These are phyloP conservation scores for Boloria euphrosyne DNA, from an alignment of 2,888 invertebrate genomes.

Conservation along the genomic window DNA sequence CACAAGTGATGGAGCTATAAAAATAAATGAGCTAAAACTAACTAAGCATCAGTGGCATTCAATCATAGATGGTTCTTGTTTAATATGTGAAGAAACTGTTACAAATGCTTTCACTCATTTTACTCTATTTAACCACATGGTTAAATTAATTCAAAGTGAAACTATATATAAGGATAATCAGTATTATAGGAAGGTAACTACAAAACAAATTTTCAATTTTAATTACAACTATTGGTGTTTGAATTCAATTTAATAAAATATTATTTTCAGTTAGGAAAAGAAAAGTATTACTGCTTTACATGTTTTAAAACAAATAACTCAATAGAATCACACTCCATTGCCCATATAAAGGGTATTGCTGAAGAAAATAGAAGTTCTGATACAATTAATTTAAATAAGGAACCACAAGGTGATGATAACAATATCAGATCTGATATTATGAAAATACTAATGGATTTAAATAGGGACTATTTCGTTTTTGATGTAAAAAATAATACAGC, in stretches of 20 bases:
- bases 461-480: conserved; percentile 48
- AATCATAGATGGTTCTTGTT: conserved; percentile 49
- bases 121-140: conserved; percentile 47
- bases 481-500: conserved; percentile 46
- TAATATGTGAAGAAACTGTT: conserved; percentile 49
- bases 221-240: too few relatives aligned
- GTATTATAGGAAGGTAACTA: conserved; percentile 30
- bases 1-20: conserved; percentile 43
- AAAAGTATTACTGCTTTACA: conserved; percentile 56
- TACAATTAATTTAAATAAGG: neutral
- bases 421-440: conserved; percentile 28
- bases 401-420: conserved; percentile 16
- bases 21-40: conserved; percentile 48
- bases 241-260: neutral
- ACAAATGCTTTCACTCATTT: conserved; percentile 46
- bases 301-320: conserved; percentile 51
- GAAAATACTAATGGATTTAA: conserved; percentile 41
- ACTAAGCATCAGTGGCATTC: conserved; percentile 56
- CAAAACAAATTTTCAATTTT: too few relatives aligned
- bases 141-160: conserved; percentile 52
- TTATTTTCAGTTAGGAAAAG: conserved; percentile 52
- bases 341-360: conserved; percentile 1
- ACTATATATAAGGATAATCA: conserved; percentile 30
- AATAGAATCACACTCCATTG: conserved; percentile 38
- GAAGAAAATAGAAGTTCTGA: neutral